Evolutionary conservation across 1,140 invertebrate genomes (phyloP).

Genomic region (Yoshiicerus persimilis): DNA sequence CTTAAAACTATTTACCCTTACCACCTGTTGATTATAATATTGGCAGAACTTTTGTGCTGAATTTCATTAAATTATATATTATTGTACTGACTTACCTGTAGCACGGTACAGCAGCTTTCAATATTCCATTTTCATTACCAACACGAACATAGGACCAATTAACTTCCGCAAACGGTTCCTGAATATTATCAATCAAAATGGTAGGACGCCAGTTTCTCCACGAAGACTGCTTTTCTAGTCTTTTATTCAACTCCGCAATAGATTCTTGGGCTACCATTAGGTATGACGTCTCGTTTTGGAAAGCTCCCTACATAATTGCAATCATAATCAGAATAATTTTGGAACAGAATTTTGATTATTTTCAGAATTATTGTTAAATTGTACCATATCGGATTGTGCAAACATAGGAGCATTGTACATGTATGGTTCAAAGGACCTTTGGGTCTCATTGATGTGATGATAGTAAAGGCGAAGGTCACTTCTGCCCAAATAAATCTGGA

Average conservation of each 20-base stretch:
- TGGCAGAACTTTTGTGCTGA: background rate
- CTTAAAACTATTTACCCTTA: background rate
- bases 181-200: slow-evolving; percentile 44
- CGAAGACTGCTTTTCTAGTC: slow-evolving; percentile 49
- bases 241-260: slow-evolving; percentile 52
- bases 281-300: slow-evolving; percentile 53
- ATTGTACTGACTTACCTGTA: slow-evolving; percentile 40
- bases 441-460: slow-evolving; percentile 48
- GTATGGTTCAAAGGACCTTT: slow-evolving; percentile 48
- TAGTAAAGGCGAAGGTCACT: slow-evolving; percentile 49
- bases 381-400: slow-evolving; percentile 28
- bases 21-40: background rate
- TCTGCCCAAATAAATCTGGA: slow-evolving; percentile 49
- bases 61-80: background rate
- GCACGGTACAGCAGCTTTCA: slow-evolving; percentile 50
- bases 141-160: slow-evolving; percentile 50
- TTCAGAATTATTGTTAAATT: background rate
- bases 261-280: slow-evolving; percentile 52
- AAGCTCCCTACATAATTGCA: slow-evolving; percentile 51
- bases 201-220: slow-evolving; percentile 51
- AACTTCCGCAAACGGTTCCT: slow-evolving; percentile 50
- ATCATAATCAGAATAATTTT: background rate
- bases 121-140: slow-evolving; percentile 45
- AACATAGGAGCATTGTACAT: slow-evolving; percentile 29
- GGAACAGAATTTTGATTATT: background rate